Evolutionary conservation across 2,113 vertebrate genomes (phyloP).

Genomic region (Erythrocercus mccallii): DNA sequence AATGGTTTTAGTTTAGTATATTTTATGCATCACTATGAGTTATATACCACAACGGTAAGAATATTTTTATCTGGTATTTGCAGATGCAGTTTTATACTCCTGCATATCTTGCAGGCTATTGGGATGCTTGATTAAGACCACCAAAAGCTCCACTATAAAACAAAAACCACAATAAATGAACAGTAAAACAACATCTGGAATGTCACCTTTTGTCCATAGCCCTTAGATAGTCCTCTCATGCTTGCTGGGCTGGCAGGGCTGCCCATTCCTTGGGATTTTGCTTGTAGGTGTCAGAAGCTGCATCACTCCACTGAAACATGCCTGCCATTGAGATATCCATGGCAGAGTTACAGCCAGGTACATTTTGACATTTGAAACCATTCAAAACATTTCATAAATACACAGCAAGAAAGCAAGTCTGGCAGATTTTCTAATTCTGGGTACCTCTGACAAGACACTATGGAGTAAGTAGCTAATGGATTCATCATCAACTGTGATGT

Average conservation of each 20-base stretch:
- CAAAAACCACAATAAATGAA: not conserved
- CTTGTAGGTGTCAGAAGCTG: not conserved
- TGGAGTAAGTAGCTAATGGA: not conserved
- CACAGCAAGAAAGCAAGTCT: not conserved
- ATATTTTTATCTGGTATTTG: not conserved
- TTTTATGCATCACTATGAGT: not conserved
- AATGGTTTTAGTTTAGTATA: not conserved
- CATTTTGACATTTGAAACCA: not conserved
- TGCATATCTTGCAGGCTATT: not conserved
- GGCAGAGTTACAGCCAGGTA: not conserved
- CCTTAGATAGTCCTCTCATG: not conserved
- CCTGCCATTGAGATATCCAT: not conserved
- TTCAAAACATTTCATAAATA: not conserved
- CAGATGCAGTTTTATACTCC: not conserved
- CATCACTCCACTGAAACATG: not conserved
- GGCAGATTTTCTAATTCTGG: not conserved
- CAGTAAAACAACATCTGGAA: not conserved
- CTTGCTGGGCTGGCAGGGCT: not conserved
- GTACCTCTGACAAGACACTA: not conserved
- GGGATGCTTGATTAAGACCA: not conserved
- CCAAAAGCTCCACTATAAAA: not conserved
- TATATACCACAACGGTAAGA: not conserved
- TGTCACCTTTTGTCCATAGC: not conserved
- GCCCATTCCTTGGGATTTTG: not conserved
- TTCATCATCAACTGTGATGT: not conserved